These are phyloP conservation scores for Flexamia atlantica DNA, from an alignment of 2,888 invertebrate species.

Conservation along the genomic window DNA sequence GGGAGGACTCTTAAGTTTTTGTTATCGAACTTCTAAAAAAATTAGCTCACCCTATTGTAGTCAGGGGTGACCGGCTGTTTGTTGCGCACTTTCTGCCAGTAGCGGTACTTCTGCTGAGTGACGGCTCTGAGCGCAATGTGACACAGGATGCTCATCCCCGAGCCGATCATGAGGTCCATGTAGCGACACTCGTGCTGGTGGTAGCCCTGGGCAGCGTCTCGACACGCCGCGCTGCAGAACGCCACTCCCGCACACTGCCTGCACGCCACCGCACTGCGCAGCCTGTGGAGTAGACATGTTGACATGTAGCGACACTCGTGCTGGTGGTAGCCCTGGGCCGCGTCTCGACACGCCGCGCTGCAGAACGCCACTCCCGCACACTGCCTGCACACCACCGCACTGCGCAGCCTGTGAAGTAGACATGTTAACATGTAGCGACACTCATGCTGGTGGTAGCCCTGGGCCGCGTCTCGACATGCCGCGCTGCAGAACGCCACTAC, in stretches of 20 bases:
- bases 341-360: conserved; percentile 81
- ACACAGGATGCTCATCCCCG: conserved; percentile 89
- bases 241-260: conserved; percentile 86
- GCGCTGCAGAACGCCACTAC: conserved; percentile 87
- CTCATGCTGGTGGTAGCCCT: conserved; percentile 85
- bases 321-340: conserved; percentile 82
- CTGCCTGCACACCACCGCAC: conserved; percentile 84
- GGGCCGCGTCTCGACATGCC: conserved; percentile 82
- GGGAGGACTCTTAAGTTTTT: too few relatives aligned
- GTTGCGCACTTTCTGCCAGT: conserved; percentile 49
- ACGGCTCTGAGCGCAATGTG: conserved; percentile 86
- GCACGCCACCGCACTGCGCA: conserved; percentile 84
- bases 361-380: conserved; percentile 91
- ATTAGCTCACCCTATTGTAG: conserved; percentile 49
- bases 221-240: conserved; percentile 84
- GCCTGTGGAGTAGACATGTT: too few relatives aligned
- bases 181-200: conserved; percentile 88
- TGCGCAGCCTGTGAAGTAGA: conserved; percentile 79
- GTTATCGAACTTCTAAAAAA: too few relatives aligned
- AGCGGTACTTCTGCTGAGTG: conserved; percentile 77
- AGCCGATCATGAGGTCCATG: conserved; percentile 86
- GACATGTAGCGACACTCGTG: conserved; percentile 86
- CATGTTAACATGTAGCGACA: conserved; percentile 85
- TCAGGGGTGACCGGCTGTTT: conserved; percentile 44
- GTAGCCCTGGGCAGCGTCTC: conserved; percentile 82